Conservation (phyloP, 1,140 invertebrate species). For the Drosophila lacertosa region DNA sequence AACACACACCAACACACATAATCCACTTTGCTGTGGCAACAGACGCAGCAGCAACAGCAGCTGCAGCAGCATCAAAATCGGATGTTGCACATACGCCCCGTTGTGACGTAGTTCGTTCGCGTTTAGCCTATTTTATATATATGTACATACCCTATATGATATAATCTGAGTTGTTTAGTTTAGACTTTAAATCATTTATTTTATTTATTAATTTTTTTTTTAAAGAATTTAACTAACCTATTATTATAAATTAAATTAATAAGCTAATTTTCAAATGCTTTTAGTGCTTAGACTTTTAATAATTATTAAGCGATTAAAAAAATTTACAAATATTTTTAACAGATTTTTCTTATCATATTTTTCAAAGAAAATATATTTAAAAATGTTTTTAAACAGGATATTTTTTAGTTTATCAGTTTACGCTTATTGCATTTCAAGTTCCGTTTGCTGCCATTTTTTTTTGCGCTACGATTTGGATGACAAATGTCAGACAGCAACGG, state of each 20-base stretch:
- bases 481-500: conserved; percentile 69
- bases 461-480: conserved; percentile 57
- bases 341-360: too few species aligned
- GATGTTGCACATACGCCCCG: conserved; percentile 78
- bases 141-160: not conserved
- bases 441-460: conserved; percentile 38
- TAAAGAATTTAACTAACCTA: too few species aligned
- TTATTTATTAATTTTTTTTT: too few species aligned
- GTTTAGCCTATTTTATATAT: not conserved
- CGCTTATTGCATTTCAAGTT: conserved; percentile 9
- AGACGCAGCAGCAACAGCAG: conserved; percentile 24
- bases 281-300: too few species aligned
- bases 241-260: too few species aligned
- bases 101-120: conserved; percentile 29
- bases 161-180: too few species aligned
- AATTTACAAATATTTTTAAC: too few species aligned
- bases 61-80: conserved; percentile 37
- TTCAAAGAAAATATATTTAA: not conserved
- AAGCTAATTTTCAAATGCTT: too few species aligned
- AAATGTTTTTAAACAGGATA: not conserved
- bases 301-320: too few species aligned
- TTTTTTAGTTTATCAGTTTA: not conserved
- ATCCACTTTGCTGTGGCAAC: conserved; percentile 64
- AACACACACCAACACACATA: conserved; percentile 46
- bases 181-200: too few species aligned